Evolutionary conservation across 1,140 invertebrate genomes (phyloP).

Genomic region (Drosophila kohkoa): DNA sequence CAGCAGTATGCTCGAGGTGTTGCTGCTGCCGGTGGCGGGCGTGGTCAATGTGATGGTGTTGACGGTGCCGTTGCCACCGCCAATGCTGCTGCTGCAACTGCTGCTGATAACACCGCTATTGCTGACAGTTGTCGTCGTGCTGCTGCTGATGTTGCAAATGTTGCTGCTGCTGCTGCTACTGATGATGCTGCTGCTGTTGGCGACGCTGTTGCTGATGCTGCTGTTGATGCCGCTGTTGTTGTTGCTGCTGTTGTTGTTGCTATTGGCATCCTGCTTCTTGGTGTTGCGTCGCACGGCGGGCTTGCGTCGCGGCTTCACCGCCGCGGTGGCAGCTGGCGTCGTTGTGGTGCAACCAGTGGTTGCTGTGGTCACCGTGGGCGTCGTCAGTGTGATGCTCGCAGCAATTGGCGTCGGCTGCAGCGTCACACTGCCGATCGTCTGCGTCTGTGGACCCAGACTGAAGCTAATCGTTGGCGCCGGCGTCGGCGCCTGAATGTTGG

Average conservation of each 20-base stretch:
- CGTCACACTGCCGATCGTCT: slow-evolving; percentile 57
- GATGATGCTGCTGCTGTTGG: slow-evolving; percentile 20
- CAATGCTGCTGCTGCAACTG: slow-evolving; percentile 32
- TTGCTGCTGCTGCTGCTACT: slow-evolving; percentile 37
- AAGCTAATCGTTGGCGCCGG: slow-evolving; percentile 69
- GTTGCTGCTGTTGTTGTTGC: slow-evolving; percentile 5
- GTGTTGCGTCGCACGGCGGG: slow-evolving; percentile 75
- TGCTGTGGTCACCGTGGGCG: slow-evolving; percentile 28
- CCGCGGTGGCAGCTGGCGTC: slow-evolving; percentile 15
- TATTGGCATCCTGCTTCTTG: slow-evolving; percentile 67
- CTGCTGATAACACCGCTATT: slow-evolving; percentile 13
- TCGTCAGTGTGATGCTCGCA: slow-evolving; percentile 45
- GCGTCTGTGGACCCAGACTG: slow-evolving; percentile 47
- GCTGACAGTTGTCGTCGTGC: slow-evolving; percentile 44
- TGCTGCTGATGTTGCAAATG: slow-evolving; percentile 43
- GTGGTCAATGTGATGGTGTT: slow-evolving; percentile 55
- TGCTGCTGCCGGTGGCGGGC: slow-evolving; percentile 10
- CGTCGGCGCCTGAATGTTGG: slow-evolving; percentile 22
- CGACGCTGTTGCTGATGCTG: slow-evolving; percentile 30
- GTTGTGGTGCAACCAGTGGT: slow-evolving; percentile 19
- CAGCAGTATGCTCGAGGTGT: slow-evolving; percentile 54
- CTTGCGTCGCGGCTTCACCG: slow-evolving; percentile 76
- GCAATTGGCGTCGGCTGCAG: slow-evolving; percentile 52
- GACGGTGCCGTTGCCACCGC: slow-evolving; percentile 33
- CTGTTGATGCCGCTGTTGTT: slow-evolving; percentile 21